phyloP scores from a whole-genome alignment of 64 coral and sea anemone genomes.

The Porites australiensis region DNA sequence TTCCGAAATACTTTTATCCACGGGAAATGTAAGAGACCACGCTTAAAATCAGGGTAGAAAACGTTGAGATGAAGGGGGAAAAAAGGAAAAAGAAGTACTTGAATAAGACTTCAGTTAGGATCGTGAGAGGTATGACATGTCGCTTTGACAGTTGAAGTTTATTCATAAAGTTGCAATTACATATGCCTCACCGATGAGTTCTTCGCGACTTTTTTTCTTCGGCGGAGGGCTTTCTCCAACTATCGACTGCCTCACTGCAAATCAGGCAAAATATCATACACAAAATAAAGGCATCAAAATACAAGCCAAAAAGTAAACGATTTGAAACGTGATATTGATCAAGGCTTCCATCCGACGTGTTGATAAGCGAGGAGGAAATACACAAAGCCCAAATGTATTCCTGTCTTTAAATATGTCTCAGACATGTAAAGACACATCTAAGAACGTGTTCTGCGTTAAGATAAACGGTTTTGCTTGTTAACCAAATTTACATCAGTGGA shows the following conservation, averaged over 20 bases:
- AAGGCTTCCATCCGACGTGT: not conserved
- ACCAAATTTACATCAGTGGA: not conserved
- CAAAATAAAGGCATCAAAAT: not conserved
- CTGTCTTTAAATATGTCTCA: not conserved
- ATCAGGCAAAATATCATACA: not conserved
- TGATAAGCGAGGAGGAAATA: slow-evolving; percentile 23
- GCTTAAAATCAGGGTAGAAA: too few relatives aligned
- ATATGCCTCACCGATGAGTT: not conserved
- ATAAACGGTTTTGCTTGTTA: not conserved
- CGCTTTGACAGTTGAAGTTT: not conserved
- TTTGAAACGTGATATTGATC: not conserved
- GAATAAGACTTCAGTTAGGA: too few relatives aligned
- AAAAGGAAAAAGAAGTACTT: too few relatives aligned
- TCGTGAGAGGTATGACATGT: not conserved
- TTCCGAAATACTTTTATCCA: too few relatives aligned
- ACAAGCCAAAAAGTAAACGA: not conserved
- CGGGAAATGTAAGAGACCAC: too few relatives aligned
- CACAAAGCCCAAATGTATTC: not conserved
- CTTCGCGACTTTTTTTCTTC: slow-evolving; percentile 37
- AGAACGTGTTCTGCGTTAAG: not conserved
- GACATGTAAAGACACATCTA: not conserved
- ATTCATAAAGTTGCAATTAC: not conserved
- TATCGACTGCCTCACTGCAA: not conserved
- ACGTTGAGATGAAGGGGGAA: too few relatives aligned
- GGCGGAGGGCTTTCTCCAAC: slow-evolving; percentile 8